phyloP scores from a whole-genome alignment of 2,888 invertebrate genomes.

The Drosophila seclusa region DNA sequence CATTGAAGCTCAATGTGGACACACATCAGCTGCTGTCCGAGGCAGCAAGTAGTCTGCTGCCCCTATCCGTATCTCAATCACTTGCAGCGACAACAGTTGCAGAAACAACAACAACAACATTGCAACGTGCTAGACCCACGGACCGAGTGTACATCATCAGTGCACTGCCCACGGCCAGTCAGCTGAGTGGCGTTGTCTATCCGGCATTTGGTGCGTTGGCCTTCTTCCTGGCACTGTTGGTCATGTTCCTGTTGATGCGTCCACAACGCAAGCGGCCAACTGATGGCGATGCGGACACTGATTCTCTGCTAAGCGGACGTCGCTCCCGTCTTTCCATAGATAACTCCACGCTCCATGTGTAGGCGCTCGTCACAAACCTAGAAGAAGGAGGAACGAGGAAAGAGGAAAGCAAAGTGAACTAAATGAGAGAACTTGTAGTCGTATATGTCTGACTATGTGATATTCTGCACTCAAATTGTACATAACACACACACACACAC shows the following conservation, averaged over 20 bases:
- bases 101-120: conserved; percentile 5
- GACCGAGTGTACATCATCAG: conserved; percentile 73
- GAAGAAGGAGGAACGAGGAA: conserved; percentile 4
- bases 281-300: conserved; percentile 63
- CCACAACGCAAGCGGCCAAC: conserved; percentile 65
- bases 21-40: conserved; percentile 72
- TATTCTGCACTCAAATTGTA: conserved; percentile 74
- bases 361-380: conserved; percentile 15
- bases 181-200: conserved; percentile 70
- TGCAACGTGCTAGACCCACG: conserved; percentile 41
- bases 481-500: conserved; percentile 48
- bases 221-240: conserved; percentile 67
- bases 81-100: conserved; percentile 11
- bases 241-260: conserved; percentile 73
- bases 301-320: conserved; percentile 62
- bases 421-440: conserved; percentile 68
- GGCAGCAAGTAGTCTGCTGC: conserved; percentile 19
- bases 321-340: conserved; percentile 55
- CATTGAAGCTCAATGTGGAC: conserved; percentile 83
- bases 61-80: conserved; percentile 18
- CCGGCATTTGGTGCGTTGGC: conserved; percentile 71
- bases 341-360: conserved; percentile 68
- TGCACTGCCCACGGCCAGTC: conserved; percentile 67
- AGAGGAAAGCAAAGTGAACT: conserved; percentile 13
- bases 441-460: conserved; percentile 78